Evolutionary conservation across 2,888 invertebrate species (phyloP), one percentile per base, ranked within the genome.

Genomic region (Ernsta delagoae): DNA sequence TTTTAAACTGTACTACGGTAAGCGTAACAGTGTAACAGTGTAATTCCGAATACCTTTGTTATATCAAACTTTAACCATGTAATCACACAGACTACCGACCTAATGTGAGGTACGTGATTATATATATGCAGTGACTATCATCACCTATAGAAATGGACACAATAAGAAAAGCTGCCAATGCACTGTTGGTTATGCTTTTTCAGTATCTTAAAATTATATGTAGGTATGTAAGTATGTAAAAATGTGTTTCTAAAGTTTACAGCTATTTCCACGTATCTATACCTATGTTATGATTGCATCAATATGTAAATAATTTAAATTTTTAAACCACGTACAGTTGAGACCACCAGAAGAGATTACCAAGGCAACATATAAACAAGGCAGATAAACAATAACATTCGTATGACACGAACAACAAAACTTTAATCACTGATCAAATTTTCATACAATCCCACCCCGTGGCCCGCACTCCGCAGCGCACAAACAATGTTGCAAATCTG

Each of bases 401-500:
- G 39, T 57, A 57, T 59, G 8, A 67, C 61, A 43, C 45, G 67
- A 61, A 61, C 45, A 67, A 45, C 48, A 61, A 67, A 67, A 67
- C 67, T 41, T 59, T 67, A 62, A 67, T 67, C 67, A 61, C 45
- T 67, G 67, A 67, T 62, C 54, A 67, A 54, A 67, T 61, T 67
- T 67, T 67, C 67, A 62, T 67, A 61, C 67, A 67, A 62, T 67
- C 43, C 67, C 12, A 50, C 50, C 50, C 50, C 54, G 43, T 41
- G 34, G 45, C 53, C 54, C 31, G 60, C 59, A 39, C 60, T 53
- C 61, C n/a, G n/a, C n/a, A n/a, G n/a, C n/a, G 56, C 60, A 56
- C 45, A 48, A 61, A 67, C 67, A 67, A 67, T 67, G 61, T 67
- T 61, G 67, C 67, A 56, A 61, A 67, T 67, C 67, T 67, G 67